phyloP scores from a whole-genome alignment of 2,888 invertebrate genomes.

The Baronia brevicornis region DNA sequence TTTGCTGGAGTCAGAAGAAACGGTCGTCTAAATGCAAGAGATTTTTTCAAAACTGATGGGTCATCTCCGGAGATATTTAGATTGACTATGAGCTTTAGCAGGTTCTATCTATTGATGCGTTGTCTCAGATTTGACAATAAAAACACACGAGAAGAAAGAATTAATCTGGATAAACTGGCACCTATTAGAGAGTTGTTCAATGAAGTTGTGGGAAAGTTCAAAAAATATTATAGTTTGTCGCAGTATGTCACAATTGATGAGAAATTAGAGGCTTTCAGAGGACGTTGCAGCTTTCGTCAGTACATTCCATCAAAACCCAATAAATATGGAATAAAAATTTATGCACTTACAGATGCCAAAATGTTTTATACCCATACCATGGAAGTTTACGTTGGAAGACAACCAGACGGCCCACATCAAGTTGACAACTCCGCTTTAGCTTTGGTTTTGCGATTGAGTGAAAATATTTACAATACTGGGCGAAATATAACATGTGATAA shows the following conservation, averaged over 20 bases:
- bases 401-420: constrained; percentile 16
- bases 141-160: constrained; percentile 4
- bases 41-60: constrained; percentile 16
- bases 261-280: constrained; percentile 17
- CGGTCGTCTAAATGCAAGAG: constrained; percentile 17
- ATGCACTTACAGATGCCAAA: constrained; percentile 16
- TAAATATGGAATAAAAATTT: constrained; percentile 17
- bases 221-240: constrained; percentile 9
- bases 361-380: constrained; percentile 13
- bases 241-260: constrained; percentile 17
- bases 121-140: constrained; percentile 11
- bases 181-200: constrained; percentile 11
- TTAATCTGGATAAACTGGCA: constrained; percentile 11
- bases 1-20: constrained; percentile 16
- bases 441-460: constrained; percentile 16
- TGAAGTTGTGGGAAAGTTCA: constrained; percentile 13
- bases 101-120: constrained; percentile 12
- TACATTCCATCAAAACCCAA: constrained; percentile 18
- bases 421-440: constrained; percentile 14
- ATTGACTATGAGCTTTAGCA: constrained; percentile 8
- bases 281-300: constrained; percentile 16
- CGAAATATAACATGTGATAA: constrained; percentile 20
- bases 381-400: constrained; percentile 15
- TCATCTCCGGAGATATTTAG: constrained; percentile 15
- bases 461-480: constrained; percentile 15